Percentiles rank a stretch among this genome's conserved stretches.
Evolutionary conservation across 2,797 vertebrate species (phyloP).

Genomic region (Smutsia temminckii): DNA sequence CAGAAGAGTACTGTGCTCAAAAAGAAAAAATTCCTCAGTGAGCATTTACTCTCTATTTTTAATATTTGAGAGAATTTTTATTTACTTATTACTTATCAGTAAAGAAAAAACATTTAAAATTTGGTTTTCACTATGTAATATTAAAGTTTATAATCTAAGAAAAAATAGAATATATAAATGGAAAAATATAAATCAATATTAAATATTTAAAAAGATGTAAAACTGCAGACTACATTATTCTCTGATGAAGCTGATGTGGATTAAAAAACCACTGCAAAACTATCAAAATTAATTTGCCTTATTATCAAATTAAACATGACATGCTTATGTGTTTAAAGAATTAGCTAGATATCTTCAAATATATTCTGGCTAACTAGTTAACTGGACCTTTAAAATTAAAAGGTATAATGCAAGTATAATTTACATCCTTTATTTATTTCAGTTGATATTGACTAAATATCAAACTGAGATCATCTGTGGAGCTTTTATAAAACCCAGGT

Average conservation of each 20-base stretch:
- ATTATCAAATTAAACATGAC: constrained; percentile 29
- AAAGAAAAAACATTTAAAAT: constrained; percentile 38
- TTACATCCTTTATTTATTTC: constrained; percentile 22
- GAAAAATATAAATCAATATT: constrained; percentile 15
- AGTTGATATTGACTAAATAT: not conserved
- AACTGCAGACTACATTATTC: constrained; percentile 16
- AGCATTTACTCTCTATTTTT: constrained; percentile 27
- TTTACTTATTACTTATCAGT: constrained; percentile 20
- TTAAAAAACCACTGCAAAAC: not conserved
- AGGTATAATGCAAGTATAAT: not conserved
- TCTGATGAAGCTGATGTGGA: not conserved
- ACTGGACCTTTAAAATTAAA: constrained; percentile 36
- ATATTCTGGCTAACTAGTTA: not conserved
- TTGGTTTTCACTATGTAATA: constrained; percentile 14
- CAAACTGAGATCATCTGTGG: not conserved
- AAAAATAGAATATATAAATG: not conserved
- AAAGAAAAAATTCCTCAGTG: not conserved
- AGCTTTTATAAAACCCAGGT: not conserved
- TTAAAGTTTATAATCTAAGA: constrained; percentile 36
- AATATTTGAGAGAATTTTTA: constrained; percentile 20
- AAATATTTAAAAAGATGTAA: constrained; percentile 33
- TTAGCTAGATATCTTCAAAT: constrained; percentile 10
- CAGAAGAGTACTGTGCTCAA: constrained; percentile 37
- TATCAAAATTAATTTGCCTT: constrained; percentile 29
- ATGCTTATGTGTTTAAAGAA: constrained; percentile 6